These are phyloP conservation scores for Lepidurus apus DNA, from an alignment of 1,140 invertebrate genomes.

Conservation along the genomic window DNA sequence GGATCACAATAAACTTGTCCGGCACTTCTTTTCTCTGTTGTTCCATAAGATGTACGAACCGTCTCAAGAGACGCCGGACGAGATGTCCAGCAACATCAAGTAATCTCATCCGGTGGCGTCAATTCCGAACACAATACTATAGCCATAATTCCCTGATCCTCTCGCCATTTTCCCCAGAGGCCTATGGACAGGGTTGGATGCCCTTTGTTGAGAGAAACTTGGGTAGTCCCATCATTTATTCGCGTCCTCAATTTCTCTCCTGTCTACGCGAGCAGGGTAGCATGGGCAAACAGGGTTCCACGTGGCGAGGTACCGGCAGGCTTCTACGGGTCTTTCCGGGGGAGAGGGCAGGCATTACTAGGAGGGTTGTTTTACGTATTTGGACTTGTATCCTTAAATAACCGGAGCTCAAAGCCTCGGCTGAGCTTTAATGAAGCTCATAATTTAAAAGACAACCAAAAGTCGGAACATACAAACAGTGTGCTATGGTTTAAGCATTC, in stretches of 20 bases:
- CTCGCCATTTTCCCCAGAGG: background rate
- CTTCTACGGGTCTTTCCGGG: no score
- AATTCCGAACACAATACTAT: background rate
- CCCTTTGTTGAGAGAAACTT: background rate
- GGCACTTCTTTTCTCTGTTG: background rate
- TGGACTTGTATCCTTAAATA: background rate
- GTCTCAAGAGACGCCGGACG: background rate
- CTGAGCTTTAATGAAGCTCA: background rate
- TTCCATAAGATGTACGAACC: background rate
- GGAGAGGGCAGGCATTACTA: no score
- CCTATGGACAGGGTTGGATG: background rate
- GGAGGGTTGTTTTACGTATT: background rate
- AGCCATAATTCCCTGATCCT: background rate
- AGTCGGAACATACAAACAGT: background rate
- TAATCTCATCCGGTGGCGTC: background rate
- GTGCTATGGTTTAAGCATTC: conserved; percentile 9
- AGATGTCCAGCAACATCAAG: background rate
- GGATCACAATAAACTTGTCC: background rate
- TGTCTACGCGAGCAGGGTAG: background rate
- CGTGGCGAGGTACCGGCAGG: no score
- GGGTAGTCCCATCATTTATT: background rate
- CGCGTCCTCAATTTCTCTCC: background rate
- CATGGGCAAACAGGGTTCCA: no score
- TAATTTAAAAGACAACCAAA: background rate
- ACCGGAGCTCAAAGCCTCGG: background rate